A percentile compares a stretch with the other conserved stretches of the same genome.
phyloP scores from a whole-genome alignment of 2,888 invertebrate species.

The Pyrgus malvae region DNA sequence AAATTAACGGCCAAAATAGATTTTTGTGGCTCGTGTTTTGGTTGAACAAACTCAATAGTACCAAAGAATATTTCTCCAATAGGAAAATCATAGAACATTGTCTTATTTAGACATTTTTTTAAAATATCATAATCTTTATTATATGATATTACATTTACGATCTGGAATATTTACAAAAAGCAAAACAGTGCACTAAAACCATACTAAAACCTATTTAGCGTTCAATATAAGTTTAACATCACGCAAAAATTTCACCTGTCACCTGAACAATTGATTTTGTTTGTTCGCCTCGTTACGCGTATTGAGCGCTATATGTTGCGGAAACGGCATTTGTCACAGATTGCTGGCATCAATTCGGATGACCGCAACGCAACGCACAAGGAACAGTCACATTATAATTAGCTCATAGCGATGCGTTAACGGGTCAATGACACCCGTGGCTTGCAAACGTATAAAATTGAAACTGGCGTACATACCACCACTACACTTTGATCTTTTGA shows the following conservation, averaged over 20 bases:
- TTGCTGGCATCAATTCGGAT: conserved; percentile 27
- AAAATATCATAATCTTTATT: too few relatives aligned
- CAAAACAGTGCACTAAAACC: not conserved
- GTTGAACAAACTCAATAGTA: too few relatives aligned
- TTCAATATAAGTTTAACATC: not conserved
- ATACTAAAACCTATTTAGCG: not conserved
- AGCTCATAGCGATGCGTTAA: conserved; percentile 70
- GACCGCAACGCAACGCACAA: conserved; percentile 44
- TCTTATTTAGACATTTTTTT: too few relatives aligned
- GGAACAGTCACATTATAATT: conserved; percentile 70
- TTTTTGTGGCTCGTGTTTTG: not conserved
- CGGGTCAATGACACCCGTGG: conserved; percentile 71
- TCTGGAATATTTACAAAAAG: not conserved
- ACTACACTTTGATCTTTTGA: conserved; percentile 40
- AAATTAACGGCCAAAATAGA: not conserved
- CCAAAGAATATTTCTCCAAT: too few relatives aligned
- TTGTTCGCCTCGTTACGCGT: not conserved
- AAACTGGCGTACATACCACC: conserved; percentile 38
- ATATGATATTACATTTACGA: not conserved
- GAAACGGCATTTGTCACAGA: conserved; percentile 30
- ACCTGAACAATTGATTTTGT: not conserved
- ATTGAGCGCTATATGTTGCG: conserved; percentile 6
- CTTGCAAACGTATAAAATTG: conserved; percentile 54
- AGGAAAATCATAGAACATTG: too few relatives aligned
- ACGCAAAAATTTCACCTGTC: conserved; percentile 2